These are phyloP conservation scores for Micropterix aruncella DNA, from an alignment of 2,888 invertebrate species.

Conservation along the genomic window DNA sequence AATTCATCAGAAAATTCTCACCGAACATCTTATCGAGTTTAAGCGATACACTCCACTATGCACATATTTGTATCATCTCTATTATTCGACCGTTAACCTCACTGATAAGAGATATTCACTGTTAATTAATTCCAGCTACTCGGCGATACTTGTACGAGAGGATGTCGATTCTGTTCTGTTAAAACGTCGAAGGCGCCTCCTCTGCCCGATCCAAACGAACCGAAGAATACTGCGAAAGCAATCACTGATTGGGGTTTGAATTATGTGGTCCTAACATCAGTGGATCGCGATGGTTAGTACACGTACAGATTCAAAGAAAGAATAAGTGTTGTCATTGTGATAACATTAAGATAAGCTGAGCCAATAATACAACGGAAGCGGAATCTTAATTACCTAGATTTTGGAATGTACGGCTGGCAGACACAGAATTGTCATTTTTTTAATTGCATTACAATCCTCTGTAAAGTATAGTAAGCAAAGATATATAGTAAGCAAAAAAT, in stretches of 20 bases:
- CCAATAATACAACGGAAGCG: no score
- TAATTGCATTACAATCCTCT: no score
- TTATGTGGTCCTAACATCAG: constrained; percentile 95
- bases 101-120: constrained; percentile 4
- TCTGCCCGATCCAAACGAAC: constrained; percentile 80
- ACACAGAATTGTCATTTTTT: no score
- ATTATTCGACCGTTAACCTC: not conserved
- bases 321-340: no score
- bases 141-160: constrained; percentile 98
- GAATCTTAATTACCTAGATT: no score
- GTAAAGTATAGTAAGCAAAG: no score
- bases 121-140: constrained; percentile 52
- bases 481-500: no score
- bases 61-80: not conserved
- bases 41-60: constrained; percentile 1
- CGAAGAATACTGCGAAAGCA: constrained; percentile 82
- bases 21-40: not conserved
- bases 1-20: no score
- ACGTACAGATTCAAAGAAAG: no score
- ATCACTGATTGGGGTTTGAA: constrained; percentile 91
- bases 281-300: constrained; percentile 82
- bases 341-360: no score
- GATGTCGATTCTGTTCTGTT: constrained; percentile 96
- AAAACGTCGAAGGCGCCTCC: constrained; percentile 90
- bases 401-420: no score